Percentiles rank a stretch among this genome's conserved stretches.
These are phyloP conservation scores for Pimpla rufipes DNA, from an alignment of 2,888 invertebrate species.

Conservation along the genomic window DNA sequence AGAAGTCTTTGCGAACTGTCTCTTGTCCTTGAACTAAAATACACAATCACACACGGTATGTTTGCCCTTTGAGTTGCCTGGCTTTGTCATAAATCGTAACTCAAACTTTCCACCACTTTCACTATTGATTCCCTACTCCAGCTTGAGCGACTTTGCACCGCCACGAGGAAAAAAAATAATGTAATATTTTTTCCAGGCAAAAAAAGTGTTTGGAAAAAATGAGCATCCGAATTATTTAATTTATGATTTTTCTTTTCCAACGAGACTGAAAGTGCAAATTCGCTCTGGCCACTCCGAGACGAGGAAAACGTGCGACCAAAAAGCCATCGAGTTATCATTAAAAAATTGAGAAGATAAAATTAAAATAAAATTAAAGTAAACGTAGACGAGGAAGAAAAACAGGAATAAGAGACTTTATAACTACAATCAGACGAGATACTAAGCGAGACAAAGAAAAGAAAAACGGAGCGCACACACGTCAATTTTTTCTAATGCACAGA, in stretches of 20 bases:
- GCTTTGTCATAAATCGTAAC: constrained; percentile 34
- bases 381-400: constrained; percentile 35
- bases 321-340: constrained; percentile 62
- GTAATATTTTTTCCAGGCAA: too few relatives aligned
- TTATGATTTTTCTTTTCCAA: constrained; percentile 12
- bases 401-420: constrained; percentile 51
- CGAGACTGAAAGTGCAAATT: constrained; percentile 5
- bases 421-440: constrained; percentile 55
- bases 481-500: constrained; percentile 79
- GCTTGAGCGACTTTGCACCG: constrained; percentile 26
- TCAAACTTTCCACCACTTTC: constrained; percentile 33
- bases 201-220: background rate
- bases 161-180: background rate
- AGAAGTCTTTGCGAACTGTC: constrained; percentile 35
- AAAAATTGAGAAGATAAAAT: constrained; percentile 44
- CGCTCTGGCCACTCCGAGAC: constrained; percentile 27
- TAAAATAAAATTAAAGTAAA: constrained; percentile 37
- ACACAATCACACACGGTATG: constrained; percentile 38
- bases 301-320: constrained; percentile 61
- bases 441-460: constrained; percentile 32
- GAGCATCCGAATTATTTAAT: background rate
- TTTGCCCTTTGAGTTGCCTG: constrained; percentile 46
- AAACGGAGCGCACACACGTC: constrained; percentile 74
- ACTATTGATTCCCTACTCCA: constrained; percentile 26
- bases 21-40: constrained; percentile 41